Evolutionary conservation across 2,888 invertebrate species (phyloP).

Genomic region (Acleris emargana): DNA sequence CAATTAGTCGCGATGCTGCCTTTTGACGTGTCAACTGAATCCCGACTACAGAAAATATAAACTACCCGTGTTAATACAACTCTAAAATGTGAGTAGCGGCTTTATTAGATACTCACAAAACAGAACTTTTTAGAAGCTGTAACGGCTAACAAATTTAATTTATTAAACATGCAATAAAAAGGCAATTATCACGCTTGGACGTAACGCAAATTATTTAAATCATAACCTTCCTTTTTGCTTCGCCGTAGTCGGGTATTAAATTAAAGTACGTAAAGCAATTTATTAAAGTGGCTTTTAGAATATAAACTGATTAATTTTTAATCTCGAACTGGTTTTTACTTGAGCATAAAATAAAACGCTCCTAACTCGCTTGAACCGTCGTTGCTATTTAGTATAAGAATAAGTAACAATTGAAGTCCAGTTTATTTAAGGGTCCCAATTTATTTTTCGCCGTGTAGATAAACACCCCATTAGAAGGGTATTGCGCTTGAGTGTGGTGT

Average conservation of each 20-base stretch:
- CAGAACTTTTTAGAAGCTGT: not conserved
- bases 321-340: no score
- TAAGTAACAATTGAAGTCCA: not conserved
- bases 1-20: slow-evolving; percentile 23
- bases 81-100: not conserved
- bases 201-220: no score
- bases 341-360: not conserved
- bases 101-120: no score
- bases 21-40: slow-evolving; percentile 1
- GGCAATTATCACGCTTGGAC: no score
- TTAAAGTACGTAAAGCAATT: no score
- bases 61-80: not conserved
- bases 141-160: not conserved
- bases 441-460: slow-evolving; percentile 7
- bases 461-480: slow-evolving; percentile 12
- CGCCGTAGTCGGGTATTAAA: no score
- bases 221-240: no score
- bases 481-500: slow-evolving; percentile 17
- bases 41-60: not conserved
- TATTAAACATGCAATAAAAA: no score
- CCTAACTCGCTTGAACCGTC: not conserved
- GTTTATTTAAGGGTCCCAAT: slow-evolving; percentile 8
- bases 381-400: not conserved
- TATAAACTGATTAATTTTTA: no score
- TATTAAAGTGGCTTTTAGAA: no score